Evolutionary conservation across 2,113 vertebrate genomes (phyloP), one percentile per base, ranked within the genome.

Genomic region (Apeltes quadracus): DNA sequence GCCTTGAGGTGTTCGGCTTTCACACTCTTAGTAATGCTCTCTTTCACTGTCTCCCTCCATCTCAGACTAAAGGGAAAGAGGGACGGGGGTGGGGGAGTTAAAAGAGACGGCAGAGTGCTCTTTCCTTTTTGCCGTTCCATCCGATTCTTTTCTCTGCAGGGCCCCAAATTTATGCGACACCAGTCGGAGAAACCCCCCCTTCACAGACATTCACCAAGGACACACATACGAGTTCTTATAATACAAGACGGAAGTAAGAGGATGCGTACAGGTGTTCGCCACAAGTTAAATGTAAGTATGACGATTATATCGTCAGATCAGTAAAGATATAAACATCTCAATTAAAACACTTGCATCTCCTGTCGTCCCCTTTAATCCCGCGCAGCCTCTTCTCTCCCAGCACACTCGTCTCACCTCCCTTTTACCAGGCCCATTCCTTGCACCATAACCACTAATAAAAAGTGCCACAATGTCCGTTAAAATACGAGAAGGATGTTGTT

Each of bases 141-240:
- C 69, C 61, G 29, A 69, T 87, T 86, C 32, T 79, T 27, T 72
- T 74, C 62, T 61, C 50, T 63, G 34, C 67, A 39, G 34, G 54
- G 63, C 70, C 53, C 57, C 43, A 75, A 85, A 84, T 87, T 82
- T 81, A 86, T 88, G 72, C 48, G 86, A 79, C 70, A 79, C 72
- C 72, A 78, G 73, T 77, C 43, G 6, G 51, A 76, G 44, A 73
- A 83, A 72, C 64, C 76, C 78, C 76, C 78, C 61, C 59, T 70
- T 84, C 73, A 73, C 34, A 64, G 68, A 38, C 38, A 71, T 72
- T 86, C 25, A 59, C 27, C 15, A 48, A 67, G 51, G 64, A 87
- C 25, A 54, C 22, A 2, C 50, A 25, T 51, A 22, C 22, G 23
- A 23, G 22, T 53, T 53, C 36, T 22, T 20, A 44, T 25, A n/a